phyloP scores from a whole-genome alignment of 1,140 invertebrate genomes.

The Cylas formicarius region DNA sequence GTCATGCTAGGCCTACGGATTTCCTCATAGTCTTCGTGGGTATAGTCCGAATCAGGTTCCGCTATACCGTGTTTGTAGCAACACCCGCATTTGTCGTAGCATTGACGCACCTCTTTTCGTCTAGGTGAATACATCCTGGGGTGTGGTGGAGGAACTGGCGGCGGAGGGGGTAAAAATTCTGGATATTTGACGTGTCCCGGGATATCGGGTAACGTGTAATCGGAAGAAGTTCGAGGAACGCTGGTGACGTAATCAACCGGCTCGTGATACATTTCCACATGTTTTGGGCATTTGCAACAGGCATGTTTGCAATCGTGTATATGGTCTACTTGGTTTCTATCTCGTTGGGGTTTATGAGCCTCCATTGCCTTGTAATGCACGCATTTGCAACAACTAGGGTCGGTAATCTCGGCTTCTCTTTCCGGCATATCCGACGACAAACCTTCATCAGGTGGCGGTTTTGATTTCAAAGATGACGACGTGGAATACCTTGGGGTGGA shows the following conservation, averaged over 20 bases:
- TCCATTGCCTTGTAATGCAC: no score
- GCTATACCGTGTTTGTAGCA: slow-evolving; percentile 6
- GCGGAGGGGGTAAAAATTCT: slow-evolving; percentile 13
- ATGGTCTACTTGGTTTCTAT: no score
- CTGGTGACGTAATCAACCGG: neutral
- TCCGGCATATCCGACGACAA: slow-evolving; percentile 15
- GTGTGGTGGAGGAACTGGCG: slow-evolving; percentile 3
- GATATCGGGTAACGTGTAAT: neutral
- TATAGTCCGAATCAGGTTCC: slow-evolving; percentile 1
- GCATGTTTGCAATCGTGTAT: no score
- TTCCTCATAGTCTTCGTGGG: neutral
- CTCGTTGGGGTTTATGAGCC: no score
- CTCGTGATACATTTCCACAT: no score
- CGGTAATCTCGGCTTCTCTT: neutral
- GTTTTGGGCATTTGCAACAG: no score
- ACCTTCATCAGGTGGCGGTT: neutral
- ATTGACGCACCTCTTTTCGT: neutral
- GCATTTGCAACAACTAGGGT: slow-evolving; percentile 4
- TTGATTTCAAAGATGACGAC: neutral
- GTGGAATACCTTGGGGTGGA: neutral
- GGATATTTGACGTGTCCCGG: neutral
- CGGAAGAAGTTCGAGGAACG: neutral
- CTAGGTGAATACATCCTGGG: neutral
- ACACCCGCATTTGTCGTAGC: slow-evolving; percentile 12
- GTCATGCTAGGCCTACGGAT: slow-evolving; percentile 1